Conservation (phyloP, 2,888 invertebrate genomes). For the Caenorhabditis japonica region DNA sequence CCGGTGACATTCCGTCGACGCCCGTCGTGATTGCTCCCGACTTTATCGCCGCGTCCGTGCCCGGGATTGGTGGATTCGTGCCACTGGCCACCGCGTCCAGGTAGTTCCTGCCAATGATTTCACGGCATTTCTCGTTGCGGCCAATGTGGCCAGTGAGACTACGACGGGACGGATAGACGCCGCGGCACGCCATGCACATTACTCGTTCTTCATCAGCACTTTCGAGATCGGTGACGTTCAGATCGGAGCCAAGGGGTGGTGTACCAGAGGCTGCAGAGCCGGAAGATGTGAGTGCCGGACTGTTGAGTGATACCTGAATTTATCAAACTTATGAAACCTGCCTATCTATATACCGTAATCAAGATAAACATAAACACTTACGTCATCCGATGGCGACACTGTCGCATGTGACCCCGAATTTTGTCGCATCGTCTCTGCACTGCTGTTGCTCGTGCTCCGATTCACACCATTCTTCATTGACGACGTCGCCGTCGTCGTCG, state of each 20-base stretch:
- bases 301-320: conserved; percentile 44
- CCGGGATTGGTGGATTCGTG: conserved; percentile 55
- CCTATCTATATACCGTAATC: not conserved
- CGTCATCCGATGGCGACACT: conserved; percentile 47
- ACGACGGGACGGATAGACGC: conserved; percentile 70
- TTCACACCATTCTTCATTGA: conserved; percentile 17
- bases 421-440: conserved; percentile 33
- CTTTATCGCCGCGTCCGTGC: conserved; percentile 60
- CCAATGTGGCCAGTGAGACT: conserved; percentile 74
- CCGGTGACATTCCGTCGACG: conserved; percentile 71
- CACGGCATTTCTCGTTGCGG: conserved; percentile 73
- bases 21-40: conserved; percentile 59
- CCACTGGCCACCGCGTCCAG: conserved; percentile 65
- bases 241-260: conserved; percentile 38
- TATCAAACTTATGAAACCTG: no score
- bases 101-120: conserved; percentile 69
- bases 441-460: conserved; percentile 40
- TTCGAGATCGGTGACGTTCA: conserved; percentile 40
- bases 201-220: conserved; percentile 63
- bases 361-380: conserved; percentile 9
- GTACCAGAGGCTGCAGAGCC: conserved; percentile 51
- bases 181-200: conserved; percentile 71
- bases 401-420: conserved; percentile 24
- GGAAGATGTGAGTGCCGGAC: conserved; percentile 47
- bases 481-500: not conserved